phyloP scores from a whole-genome alignment of 2,888 invertebrate genomes.

The Yponomeuta malinellus region DNA sequence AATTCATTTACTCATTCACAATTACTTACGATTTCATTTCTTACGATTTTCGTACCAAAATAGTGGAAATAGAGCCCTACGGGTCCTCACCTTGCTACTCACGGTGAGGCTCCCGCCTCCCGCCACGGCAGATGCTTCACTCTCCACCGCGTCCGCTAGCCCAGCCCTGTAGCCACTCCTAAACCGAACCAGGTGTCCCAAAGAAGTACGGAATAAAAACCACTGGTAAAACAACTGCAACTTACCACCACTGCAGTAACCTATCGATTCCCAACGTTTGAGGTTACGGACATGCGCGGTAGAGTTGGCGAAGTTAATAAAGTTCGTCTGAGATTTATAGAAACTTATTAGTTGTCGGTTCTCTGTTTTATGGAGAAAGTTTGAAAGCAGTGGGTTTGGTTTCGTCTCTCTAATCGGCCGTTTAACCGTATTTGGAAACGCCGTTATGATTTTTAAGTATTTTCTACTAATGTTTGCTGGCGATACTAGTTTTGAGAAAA shows the following conservation, averaged over 20 bases:
- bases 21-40: background rate
- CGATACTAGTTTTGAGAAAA: background rate
- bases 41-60: background rate
- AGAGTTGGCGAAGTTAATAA: background rate
- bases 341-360: background rate
- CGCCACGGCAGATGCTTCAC: constrained; percentile 55
- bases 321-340: background rate
- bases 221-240: constrained; percentile 1
- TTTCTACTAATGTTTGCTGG: background rate
- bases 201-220: background rate
- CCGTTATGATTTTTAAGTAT: constrained; percentile 3
- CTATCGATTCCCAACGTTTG: constrained; percentile 10
- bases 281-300: constrained; percentile 8
- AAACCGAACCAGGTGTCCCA: constrained; percentile 21
- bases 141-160: constrained; percentile 63
- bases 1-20: too few species aligned
- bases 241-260: constrained; percentile 9
- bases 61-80: background rate
- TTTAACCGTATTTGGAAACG: background rate
- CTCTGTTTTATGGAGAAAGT: background rate
- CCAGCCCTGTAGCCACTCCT: constrained; percentile 38
- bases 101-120: constrained; percentile 73
- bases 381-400: background rate
- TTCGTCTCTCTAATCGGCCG: background rate
- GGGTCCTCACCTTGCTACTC: constrained; percentile 58